Percentiles rank a stretch among this genome's conserved stretches.
phyloP scores from a whole-genome alignment of 2,113 vertebrate genomes.

The Argyrosomus japonicus region DNA sequence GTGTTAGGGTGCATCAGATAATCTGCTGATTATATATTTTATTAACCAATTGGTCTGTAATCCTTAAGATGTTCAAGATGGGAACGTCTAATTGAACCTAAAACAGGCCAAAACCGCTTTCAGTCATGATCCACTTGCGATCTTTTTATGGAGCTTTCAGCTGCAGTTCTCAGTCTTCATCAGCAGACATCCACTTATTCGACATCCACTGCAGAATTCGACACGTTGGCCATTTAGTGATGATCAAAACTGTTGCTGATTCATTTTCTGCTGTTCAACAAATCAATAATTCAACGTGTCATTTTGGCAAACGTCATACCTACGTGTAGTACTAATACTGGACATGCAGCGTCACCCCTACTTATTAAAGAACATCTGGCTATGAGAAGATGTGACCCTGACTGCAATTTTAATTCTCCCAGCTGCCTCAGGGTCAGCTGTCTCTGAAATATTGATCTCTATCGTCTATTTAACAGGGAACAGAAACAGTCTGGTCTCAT shows the following conservation, averaged over 20 bases:
- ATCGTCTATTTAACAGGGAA: conserved; percentile 51
- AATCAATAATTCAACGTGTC: neutral
- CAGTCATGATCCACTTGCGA: neutral
- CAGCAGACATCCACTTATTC: neutral
- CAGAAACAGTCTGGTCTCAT: conserved; percentile 31
- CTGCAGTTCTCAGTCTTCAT: neutral
- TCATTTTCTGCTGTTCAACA: neutral
- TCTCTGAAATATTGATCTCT: conserved; percentile 73
- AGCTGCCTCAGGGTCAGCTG: conserved; percentile 57
- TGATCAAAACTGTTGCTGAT: neutral
- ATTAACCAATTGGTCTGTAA: neutral
- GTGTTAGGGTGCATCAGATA: too few relatives aligned
- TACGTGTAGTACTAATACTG: neutral
- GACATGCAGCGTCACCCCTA: neutral
- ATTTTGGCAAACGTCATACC: neutral
- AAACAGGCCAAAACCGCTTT: neutral
- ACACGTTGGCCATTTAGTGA: neutral
- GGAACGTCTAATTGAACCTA: too few relatives aligned
- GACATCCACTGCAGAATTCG: neutral
- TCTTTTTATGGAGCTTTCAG: neutral
- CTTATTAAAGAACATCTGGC: conserved; percentile 43
- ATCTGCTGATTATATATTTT: too few relatives aligned
- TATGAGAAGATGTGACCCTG: conserved; percentile 45
- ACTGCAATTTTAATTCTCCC: conserved; percentile 49
- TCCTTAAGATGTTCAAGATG: neutral